A percentile compares a stretch with the other conserved stretches of the same genome.
These are phyloP conservation scores for Drosophila phalerata DNA, from an alignment of 2,888 invertebrate species.

Conservation along the genomic window DNA sequence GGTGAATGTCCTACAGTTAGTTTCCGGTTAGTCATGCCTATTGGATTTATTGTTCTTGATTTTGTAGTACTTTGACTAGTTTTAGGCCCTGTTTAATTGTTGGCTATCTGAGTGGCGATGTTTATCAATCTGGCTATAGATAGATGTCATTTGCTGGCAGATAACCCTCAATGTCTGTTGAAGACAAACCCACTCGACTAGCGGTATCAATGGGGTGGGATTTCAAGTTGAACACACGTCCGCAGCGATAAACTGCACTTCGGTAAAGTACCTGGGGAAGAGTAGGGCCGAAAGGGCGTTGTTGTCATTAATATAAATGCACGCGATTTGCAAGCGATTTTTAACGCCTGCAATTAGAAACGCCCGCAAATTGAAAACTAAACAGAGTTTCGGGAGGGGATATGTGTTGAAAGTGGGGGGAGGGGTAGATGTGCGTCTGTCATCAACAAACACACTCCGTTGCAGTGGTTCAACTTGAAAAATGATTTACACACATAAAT, in stretches of 20 bases:
- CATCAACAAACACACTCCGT: constrained; percentile 50
- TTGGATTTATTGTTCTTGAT: not conserved
- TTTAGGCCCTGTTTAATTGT: constrained; percentile 8
- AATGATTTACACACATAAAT: constrained; percentile 79
- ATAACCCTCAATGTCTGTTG: constrained; percentile 43
- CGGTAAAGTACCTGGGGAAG: constrained; percentile 17
- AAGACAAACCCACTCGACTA: constrained; percentile 40
- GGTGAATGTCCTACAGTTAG: not conserved
- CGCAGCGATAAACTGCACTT: constrained; percentile 71
- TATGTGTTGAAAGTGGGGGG: not conserved
- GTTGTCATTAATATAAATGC: constrained; percentile 61
- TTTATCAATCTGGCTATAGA: constrained; percentile 35
- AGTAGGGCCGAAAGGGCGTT: not conserved
- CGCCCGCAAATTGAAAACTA: constrained; percentile 64
- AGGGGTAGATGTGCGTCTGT: constrained; percentile 42
- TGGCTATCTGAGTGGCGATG: constrained; percentile 13
- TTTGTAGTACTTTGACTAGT: constrained; percentile 3
- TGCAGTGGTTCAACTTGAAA: constrained; percentile 72
- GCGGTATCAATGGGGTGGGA: constrained; percentile 25
- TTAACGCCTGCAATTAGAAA: constrained; percentile 72
- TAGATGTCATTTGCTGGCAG: constrained; percentile 30
- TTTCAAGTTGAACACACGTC: constrained; percentile 66
- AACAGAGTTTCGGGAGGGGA: constrained; percentile 17
- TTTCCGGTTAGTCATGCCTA: not conserved
- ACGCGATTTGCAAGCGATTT: constrained; percentile 62